Evolutionary conservation across 2,113 vertebrate genomes (phyloP), one percentile per base, ranked within the genome.

Genomic region (Seriola dumerili): DNA sequence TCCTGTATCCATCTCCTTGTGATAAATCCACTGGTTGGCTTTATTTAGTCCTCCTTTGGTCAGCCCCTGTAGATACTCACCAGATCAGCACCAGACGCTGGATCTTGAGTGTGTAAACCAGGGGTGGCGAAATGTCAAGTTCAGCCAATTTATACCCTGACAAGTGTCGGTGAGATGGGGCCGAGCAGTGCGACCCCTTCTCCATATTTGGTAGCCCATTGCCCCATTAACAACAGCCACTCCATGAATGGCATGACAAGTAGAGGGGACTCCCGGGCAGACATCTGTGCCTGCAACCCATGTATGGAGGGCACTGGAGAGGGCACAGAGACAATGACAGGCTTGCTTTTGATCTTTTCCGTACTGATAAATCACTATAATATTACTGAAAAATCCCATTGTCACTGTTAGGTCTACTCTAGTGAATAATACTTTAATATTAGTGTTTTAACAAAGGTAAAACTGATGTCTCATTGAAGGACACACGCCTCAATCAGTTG

Each of bases 241-340:
- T 95, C 96, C 97, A 96, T 97, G 96, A 96, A 97, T 96, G 97
- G 96, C 96, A 93, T 89, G 85, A 91, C 88, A 81, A 80, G 80
- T 80, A 90, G 86, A 87, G 92, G 89, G 93, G 90, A 92, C 80
- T 91, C 90, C 73, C 80, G 85, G 16, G 25, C 14, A 50, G 88
- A 83, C 85, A 82, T 83, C 72, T 88, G 80, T 92, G 92, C 81
- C 75, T 73, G 59, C 91, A 76, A 91, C 89, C 96, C 96, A 96
- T 96, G 95, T 96, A 96, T 94, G 96, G 96, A 93, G 93, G 94
- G 63, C 65, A 66, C 63, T 8, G 87, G 84, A 80, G 55, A 52
- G 77, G 54, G 38, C 67, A 48, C 59, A 44, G 61, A 76, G 74
- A 89, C 87, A 70, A 90, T 89, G 52, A 68, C 16, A 40, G 68